These are phyloP conservation scores for Meloidogyne exigua DNA, from an alignment of 1,140 invertebrate species.

Conservation along the genomic window DNA sequence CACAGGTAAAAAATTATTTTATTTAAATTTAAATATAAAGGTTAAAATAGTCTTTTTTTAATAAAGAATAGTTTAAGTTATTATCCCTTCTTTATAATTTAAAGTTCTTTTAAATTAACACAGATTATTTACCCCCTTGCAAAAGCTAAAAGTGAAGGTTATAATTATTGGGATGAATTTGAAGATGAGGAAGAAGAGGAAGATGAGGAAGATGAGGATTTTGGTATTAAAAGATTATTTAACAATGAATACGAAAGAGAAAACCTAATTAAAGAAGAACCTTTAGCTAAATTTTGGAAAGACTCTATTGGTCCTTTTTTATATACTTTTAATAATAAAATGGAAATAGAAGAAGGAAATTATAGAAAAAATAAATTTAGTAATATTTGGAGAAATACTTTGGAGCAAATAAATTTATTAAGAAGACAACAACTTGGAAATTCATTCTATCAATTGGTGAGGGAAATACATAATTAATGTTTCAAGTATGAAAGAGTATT, in stretches of 20 bases:
- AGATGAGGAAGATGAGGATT: neutral
- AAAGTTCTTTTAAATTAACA: too few relatives aligned
- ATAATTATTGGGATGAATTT: neutral
- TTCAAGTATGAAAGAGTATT: neutral
- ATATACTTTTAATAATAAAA: conserved; percentile 16
- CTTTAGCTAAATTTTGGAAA: conserved; percentile 9
- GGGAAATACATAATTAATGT: neutral
- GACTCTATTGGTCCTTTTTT: conserved; percentile 16
- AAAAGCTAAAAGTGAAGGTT: neutral
- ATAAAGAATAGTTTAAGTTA: too few relatives aligned
- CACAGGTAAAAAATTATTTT: neutral
- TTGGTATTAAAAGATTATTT: neutral
- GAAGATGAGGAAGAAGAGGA: neutral
- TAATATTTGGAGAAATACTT: neutral
- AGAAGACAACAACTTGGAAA: conserved; percentile 8
- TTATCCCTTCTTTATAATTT: too few relatives aligned
- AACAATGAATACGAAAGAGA: neutral
- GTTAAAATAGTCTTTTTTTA: too few relatives aligned
- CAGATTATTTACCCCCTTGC: neutral
- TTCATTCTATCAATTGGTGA: neutral
- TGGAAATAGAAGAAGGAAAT: neutral
- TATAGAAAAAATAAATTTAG: neutral
- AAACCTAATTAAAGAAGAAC: neutral
- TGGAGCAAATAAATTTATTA: conserved; percentile 11
- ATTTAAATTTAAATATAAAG: too few relatives aligned